Evolutionary conservation across 2,888 invertebrate species (phyloP), one percentile per base, ranked within the genome.

Genomic region (Chironomus tentans): DNA sequence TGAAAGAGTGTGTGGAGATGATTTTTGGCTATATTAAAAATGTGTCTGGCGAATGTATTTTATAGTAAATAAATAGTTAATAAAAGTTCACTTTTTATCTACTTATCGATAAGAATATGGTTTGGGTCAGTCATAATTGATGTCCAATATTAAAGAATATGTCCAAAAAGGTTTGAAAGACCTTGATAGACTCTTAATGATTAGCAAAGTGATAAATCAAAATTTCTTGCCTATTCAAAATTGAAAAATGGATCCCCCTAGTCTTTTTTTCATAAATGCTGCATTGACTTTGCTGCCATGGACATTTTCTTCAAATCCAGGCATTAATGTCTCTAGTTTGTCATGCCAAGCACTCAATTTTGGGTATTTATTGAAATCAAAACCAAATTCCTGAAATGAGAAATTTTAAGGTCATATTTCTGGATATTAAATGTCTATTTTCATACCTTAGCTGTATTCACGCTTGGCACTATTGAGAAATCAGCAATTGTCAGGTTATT

Each of bases 301-400:
- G 78, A 87, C 84, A 79, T 89, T 90, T 81, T 89, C 88, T 46
- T 81, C 82, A 80, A 85, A 88, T 48, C 87, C 87, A 18, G 89
- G 88, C 38, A 38, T 2, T 62, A 90, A 82, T 21, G 82, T 79
- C 38, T 85, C 82, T 80, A 90, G 90, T 77, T 85, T 84, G 71
- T 87, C 84, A 10, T 88, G 78, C 91, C 90, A 91, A n/a, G 76
- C 77, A 10, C 71, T 61, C 7, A 79, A 5, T 50, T 78, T 78
- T 69, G 70, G 70, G 48, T 78, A 78, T 72, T 73, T 5, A 13
- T 50, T 65, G 2, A 79, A 73, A 61, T 78, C 73, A 10, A 77
- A 78, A n/a, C 79, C 79, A 48, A 77, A 75, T 62, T 78, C 76
- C 78, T 78, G 10, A 10, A 65, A 24, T 13, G 13, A 18, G 7